Evolutionary conservation across 1,140 invertebrate species (phyloP), one percentile per base, ranked within the genome.

Genomic region (Drosophila watanabei): DNA sequence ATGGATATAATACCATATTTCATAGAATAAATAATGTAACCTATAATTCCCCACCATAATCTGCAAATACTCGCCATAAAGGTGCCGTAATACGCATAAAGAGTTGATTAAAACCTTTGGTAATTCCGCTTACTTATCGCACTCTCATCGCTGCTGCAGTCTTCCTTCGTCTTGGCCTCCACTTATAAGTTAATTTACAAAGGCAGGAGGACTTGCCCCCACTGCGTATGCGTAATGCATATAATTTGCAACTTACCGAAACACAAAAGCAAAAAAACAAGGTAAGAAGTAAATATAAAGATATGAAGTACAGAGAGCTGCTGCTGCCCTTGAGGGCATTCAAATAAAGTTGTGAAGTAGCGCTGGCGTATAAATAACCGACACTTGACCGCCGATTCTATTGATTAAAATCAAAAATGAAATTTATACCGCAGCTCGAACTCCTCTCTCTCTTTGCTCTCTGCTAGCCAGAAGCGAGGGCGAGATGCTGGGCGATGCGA

Each of bases 331-430:
- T 41, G 14, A 11, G 58, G 85, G 69, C 79, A 81, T 64, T 81
- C 70, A 85, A 89, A 89, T 89, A 89, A 89, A 89, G 85, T 89
- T 89, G 85, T 89, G 86, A 89, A 89, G 85, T 89, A 89, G 86
- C 85, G 82, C 70, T 90, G 88, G 68, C 46, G 58, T 66, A 89
- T 89, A 90, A 89, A 89, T 90, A 90, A 85, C 85, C 60, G 78
- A 66, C 86, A 86, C 82, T 85, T 85, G 82, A 85, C 49, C 71
- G n/a, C 20, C 37, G 49, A 72, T 57, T 79, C 77, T 79, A 72
- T 79, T 79, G 77, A 80, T 79, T 79, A 78, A 79, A 89, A 89
- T 84, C 73, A 85, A 78, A 77, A 78, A 68, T 35, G 48, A 69
- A 72, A 79, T 79, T 79, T 84, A 70, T 80, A 73, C 51, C 30